phyloP scores from a whole-genome alignment of 1,140 invertebrate species.

The Gryon sp. region DNA sequence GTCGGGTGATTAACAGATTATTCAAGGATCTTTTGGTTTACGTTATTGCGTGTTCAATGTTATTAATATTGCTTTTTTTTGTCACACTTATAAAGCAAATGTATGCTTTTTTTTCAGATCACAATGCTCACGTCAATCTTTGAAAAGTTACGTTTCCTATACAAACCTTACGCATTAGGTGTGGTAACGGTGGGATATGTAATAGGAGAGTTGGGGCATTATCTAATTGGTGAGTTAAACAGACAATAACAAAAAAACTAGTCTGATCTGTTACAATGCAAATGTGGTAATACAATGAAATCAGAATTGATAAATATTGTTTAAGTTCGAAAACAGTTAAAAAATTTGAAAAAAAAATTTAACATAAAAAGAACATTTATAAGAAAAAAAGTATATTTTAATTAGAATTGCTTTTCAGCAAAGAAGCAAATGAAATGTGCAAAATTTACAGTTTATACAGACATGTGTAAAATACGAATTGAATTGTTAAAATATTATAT shows the following conservation, averaged over 20 bases:
- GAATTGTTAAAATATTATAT: too few species aligned
- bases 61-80: slow-evolving; percentile 27
- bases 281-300: background rate
- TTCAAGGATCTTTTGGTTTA: slow-evolving; percentile 38
- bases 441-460: too few species aligned
- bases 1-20: slow-evolving; percentile 8
- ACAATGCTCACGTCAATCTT: slow-evolving; percentile 74
- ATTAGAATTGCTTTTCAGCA: too few species aligned
- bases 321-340: background rate
- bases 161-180: slow-evolving; percentile 87
- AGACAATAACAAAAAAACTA: slow-evolving; percentile 23
- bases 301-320: background rate
- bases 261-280: background rate
- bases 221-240: slow-evolving; percentile 85
- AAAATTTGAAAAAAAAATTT: background rate
- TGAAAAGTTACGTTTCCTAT: slow-evolving; percentile 84
- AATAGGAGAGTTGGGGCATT: slow-evolving; percentile 91
- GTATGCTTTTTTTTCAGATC: slow-evolving; percentile 52
- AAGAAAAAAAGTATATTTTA: too few species aligned
- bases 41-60: slow-evolving; percentile 12
- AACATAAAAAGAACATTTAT: too few species aligned
- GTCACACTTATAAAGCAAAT: slow-evolving; percentile 14
- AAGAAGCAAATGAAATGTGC: too few species aligned
- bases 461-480: too few species aligned
- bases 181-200: slow-evolving; percentile 90